phyloP scores from a whole-genome alignment of 2,888 invertebrate species.

The Andrena bicolor region DNA sequence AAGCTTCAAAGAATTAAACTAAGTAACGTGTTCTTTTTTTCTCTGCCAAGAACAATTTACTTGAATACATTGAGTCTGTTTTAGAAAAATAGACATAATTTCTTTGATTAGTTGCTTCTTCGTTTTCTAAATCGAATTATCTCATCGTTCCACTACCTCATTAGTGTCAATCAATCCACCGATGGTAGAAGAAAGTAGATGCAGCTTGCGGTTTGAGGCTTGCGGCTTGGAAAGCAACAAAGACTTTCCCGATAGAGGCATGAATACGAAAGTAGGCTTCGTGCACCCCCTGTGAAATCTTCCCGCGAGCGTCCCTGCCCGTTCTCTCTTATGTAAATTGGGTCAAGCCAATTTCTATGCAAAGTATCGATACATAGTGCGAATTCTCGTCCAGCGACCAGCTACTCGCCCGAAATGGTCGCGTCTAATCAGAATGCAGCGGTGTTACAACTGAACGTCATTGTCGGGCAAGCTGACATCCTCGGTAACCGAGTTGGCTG shows the following conservation, averaged over 20 bases:
- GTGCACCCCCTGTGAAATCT: not conserved
- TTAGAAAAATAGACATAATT: no score
- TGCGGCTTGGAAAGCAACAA: not conserved
- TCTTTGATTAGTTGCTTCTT: no score
- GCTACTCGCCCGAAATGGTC: conserved; percentile 15
- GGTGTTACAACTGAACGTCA: conserved; percentile 1
- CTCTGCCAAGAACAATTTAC: no score
- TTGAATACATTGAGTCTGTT: no score
- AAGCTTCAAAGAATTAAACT: no score
- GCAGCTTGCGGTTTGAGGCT: not conserved
- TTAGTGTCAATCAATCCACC: not conserved
- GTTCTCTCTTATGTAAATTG: conserved; percentile 27
- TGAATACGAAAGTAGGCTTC: conserved; percentile 16
- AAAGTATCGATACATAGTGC: conserved; percentile 30
- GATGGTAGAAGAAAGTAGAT: not conserved
- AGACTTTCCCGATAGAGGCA: not conserved
- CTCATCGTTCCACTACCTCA: no score
- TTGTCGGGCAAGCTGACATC: conserved; percentile 20
- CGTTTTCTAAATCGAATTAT: no score
- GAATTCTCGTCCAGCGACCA: conserved; percentile 16
- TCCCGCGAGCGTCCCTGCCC: conserved; percentile 16
- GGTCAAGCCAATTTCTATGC: conserved; percentile 51
- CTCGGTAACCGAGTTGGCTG: conserved; percentile 5
- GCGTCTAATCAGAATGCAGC: conserved; percentile 45
- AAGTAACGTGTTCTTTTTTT: no score